Evolutionary conservation across 2,888 invertebrate genomes (phyloP).

Genomic region (Pardosa pseudoannulata): DNA sequence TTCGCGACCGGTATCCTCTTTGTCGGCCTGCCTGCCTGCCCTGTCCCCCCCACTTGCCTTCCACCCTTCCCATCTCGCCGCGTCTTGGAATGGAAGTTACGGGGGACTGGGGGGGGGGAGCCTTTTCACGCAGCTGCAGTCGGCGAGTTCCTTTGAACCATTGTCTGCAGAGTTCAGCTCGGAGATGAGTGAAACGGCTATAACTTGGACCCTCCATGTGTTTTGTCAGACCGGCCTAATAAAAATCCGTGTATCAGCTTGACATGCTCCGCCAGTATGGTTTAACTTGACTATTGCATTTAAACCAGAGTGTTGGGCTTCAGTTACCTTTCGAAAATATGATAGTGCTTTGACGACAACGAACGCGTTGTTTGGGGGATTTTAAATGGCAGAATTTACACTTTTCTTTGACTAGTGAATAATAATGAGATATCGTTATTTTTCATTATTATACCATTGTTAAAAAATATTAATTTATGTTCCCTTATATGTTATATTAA

Average conservation of each 20-base stretch:
- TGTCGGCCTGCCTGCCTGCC: slow-evolving; percentile 54
- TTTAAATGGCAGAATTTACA: too few species aligned
- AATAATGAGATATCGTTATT: too few species aligned
- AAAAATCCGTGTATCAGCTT: not conserved
- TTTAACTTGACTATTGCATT: too few species aligned
- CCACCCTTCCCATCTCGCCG: not conserved
- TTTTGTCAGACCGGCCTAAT: not conserved
- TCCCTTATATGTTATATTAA: too few species aligned
- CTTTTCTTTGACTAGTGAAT: too few species aligned
- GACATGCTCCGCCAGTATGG: too few species aligned
- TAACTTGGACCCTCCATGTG: slow-evolving; percentile 26
- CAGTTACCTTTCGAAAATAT: too few species aligned
- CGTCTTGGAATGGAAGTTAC: not conserved
- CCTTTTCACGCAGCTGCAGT: slow-evolving; percentile 53
- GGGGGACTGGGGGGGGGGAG: not conserved
- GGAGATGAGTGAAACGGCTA: slow-evolving; percentile 48
- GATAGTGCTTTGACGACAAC: too few species aligned
- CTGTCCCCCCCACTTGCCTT: slow-evolving; percentile 10
- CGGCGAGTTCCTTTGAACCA: slow-evolving; percentile 68
- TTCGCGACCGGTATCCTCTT: slow-evolving; percentile 68
- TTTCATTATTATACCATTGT: too few species aligned
- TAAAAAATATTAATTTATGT: too few species aligned
- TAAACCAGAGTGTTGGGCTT: too few species aligned
- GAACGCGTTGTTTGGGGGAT: too few species aligned
- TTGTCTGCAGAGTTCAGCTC: slow-evolving; percentile 56